Evolutionary conservation across 2,797 vertebrate genomes (phyloP).

Genomic region (Halcyon leucocephala): DNA sequence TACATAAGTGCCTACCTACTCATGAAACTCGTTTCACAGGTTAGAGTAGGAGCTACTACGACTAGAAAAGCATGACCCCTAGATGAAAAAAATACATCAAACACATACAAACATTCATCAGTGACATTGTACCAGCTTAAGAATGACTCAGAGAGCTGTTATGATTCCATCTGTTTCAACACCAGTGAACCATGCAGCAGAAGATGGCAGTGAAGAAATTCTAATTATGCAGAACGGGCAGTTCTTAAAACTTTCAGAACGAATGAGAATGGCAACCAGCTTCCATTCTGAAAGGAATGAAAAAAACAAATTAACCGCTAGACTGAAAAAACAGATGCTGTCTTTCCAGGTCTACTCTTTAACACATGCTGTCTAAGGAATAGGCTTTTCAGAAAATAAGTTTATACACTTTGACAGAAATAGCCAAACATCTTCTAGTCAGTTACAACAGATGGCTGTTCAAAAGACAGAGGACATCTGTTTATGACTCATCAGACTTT

Average conservation of each 20-base stretch:
- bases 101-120: not conserved
- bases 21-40: not conserved
- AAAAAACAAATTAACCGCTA: not conserved
- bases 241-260: not conserved
- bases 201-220: not conserved
- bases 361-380: not conserved
- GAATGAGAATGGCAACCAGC: not conserved
- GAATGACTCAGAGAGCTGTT: not conserved
- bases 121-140: not conserved
- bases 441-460: constrained; percentile 52
- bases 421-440: constrained; percentile 24
- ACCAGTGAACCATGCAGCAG: not conserved
- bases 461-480: constrained; percentile 54
- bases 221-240: not conserved
- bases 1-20: not conserved
- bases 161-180: not conserved
- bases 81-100: not conserved
- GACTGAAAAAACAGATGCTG: not conserved
- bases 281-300: not conserved
- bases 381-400: not conserved
- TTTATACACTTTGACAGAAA: constrained; percentile 39
- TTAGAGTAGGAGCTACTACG: not conserved
- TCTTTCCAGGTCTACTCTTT: constrained; percentile 10
- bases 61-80: not conserved
- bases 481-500: constrained; percentile 20